A percentile compares a stretch with the other conserved stretches of the same genome.
These are phyloP conservation scores for Phalacrocorax brasilianus DNA, from an alignment of 2,113 vertebrate genomes.

Conservation along the genomic window DNA sequence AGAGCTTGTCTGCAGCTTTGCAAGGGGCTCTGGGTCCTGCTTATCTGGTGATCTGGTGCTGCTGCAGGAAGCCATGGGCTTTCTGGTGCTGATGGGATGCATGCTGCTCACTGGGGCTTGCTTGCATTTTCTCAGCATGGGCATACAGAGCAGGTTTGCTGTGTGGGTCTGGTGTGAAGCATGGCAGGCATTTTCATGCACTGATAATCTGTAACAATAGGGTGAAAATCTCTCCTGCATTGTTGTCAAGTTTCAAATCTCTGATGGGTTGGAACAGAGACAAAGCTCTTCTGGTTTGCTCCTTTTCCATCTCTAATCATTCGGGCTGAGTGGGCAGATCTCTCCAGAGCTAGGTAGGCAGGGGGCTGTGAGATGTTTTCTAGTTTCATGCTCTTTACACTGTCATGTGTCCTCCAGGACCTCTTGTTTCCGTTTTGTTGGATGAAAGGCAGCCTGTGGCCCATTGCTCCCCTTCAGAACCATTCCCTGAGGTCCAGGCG, in stretches of 20 bases:
- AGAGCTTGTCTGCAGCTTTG: not conserved
- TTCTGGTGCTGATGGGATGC: not conserved
- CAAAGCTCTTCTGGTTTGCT: constrained; percentile 5
- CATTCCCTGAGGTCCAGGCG: not conserved
- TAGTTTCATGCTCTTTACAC: not conserved
- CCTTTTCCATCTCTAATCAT: not conserved
- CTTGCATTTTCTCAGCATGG: not conserved
- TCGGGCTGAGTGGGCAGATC: constrained; percentile 12
- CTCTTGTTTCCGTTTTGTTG: not conserved
- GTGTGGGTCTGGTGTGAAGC: fast-evolving
- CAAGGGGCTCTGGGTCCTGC: not conserved
- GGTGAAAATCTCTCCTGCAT: not conserved
- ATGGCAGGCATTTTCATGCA: not conserved
- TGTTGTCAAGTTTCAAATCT: constrained; percentile 33
- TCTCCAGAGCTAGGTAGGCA: not conserved
- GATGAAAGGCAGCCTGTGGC: not conserved
- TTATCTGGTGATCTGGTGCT: not conserved
- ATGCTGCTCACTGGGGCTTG: fast-evolving
- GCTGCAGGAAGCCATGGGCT: not conserved
- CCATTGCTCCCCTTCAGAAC: not conserved
- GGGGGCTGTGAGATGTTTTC: not conserved
- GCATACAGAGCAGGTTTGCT: not conserved
- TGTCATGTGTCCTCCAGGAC: not conserved
- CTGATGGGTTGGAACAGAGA: not conserved
- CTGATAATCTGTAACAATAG: not conserved